Evolutionary conservation across 2,797 vertebrate genomes (phyloP), one percentile per base, ranked within the genome.

Genomic region (Scarus forsteni): DNA sequence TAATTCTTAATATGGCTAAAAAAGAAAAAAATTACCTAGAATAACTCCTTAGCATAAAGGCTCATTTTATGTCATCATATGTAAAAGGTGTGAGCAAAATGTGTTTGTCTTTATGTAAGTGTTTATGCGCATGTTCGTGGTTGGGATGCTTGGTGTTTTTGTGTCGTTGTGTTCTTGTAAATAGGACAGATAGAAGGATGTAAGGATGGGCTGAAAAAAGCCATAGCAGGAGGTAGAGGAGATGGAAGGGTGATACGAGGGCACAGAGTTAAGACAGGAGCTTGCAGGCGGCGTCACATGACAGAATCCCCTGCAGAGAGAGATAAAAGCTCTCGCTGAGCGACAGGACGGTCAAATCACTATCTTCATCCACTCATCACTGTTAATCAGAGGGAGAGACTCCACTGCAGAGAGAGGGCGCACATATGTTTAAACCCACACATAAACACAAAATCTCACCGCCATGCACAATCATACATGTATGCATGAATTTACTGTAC

Each of bases 251-350:
- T 75, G 83, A 83, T 68, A 65, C 66, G 63, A 79, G 76, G 73
- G 46, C 66, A 73, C 38, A 40, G 80, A 72, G 69, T 71, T 79
- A 67, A 87, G 83, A 86, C 72, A 58, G 72, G 57, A 78, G 79
- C 67, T 65, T 34, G 38, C 75, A 88, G 75, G 70, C 27, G 50
- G 79, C 73, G 66, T 84, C 75, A 75, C 72, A 53, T 56, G 73
- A 57, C 78, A 66, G 40, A 80, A 69, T 84, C 55, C 85, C 73
- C 82, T 40, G 56, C 76, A 57, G 80, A 73, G 58, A 70, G 8
- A 69, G 84, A 87, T 90, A 84, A 87, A 88, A 86, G 84, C 71
- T 61, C 45, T 66, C 1, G 15, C 66, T 73, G 70, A 82, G 80
- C 43, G 36, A 77, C 72, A 70, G 56, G 74, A 57, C 48, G 73